Evolutionary conservation across 1,140 invertebrate species (phyloP).

Genomic region (Oreohelix idahoensis): DNA sequence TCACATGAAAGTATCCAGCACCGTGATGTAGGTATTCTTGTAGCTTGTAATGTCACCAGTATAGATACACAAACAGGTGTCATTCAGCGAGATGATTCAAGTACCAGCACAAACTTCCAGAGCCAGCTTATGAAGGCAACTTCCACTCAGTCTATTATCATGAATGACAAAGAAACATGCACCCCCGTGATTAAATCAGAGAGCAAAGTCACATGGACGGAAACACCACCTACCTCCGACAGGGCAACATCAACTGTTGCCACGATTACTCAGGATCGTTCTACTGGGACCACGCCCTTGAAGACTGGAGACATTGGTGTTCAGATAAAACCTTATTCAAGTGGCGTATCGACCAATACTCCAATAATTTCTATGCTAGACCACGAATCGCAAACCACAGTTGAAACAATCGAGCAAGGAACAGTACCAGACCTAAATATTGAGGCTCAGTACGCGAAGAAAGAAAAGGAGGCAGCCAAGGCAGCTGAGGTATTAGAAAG

Average conservation of each 20-base stretch:
- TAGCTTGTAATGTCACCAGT: conserved; percentile 33
- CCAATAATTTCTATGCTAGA: conserved; percentile 11
- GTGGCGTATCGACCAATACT: conserved; percentile 51
- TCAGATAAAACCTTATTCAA: conserved; percentile 50
- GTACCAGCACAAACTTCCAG: conserved; percentile 53
- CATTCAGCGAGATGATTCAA: conserved; percentile 39
- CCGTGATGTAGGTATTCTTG: conserved; percentile 40
- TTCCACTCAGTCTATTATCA: conserved; percentile 44
- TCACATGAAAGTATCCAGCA: conserved; percentile 10
- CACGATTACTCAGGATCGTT: conserved; percentile 48
- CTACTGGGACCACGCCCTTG: conserved; percentile 48
- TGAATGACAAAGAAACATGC: conserved; percentile 52
- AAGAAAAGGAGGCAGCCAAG: background rate
- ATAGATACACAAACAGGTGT: conserved; percentile 53
- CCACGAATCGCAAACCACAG: conserved; percentile 32
- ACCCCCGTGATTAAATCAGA: conserved; percentile 52
- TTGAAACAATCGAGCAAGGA: background rate
- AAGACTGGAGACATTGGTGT: conserved; percentile 45
- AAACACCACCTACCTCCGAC: conserved; percentile 56
- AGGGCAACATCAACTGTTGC: conserved; percentile 54
- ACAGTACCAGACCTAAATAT: conserved; percentile 30
- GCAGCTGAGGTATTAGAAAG: background rate
- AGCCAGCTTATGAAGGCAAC: conserved; percentile 57
- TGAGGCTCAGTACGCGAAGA: background rate
- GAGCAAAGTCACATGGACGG: conserved; percentile 57